Evolutionary conservation across 2,888 invertebrate species (phyloP).

Genomic region (Lithophane semibrunnea): DNA sequence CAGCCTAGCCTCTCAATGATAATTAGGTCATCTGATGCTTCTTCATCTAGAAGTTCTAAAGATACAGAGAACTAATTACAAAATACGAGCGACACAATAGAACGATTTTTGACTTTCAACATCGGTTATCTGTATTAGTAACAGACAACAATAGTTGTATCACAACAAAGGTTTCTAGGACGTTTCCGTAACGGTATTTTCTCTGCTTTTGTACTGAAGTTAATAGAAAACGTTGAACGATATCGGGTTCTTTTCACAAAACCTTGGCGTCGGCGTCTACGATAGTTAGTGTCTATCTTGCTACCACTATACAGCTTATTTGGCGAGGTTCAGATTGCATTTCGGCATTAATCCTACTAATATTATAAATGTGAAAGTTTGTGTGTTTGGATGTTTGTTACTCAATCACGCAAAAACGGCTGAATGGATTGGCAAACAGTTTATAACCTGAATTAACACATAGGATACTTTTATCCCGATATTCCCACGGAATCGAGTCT

Average conservation of each 20-base stretch:
- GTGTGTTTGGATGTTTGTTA: no score
- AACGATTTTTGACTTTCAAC: slow-evolving; percentile 71
- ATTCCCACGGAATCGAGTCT: no score
- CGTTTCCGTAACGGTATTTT: slow-evolving; percentile 84
- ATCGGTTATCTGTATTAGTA: slow-evolving; percentile 77
- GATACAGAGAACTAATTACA: slow-evolving; percentile 45
- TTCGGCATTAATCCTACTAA: slow-evolving; percentile 12
- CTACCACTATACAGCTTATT: slow-evolving; percentile 63
- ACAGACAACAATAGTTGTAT: slow-evolving; percentile 82
- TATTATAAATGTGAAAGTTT: no score
- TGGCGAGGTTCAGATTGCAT: slow-evolving; percentile 39
- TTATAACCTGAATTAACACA: no score
- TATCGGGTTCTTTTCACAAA: slow-evolving; percentile 77
- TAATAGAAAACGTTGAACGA: slow-evolving; percentile 82
- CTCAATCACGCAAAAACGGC: no score
- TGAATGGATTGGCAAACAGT: no score
- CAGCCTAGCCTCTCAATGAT: slow-evolving; percentile 35
- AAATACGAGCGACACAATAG: slow-evolving; percentile 47
- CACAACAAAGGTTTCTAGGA: slow-evolving; percentile 84
- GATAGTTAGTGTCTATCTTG: slow-evolving; percentile 71
- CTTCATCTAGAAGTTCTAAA: slow-evolving; percentile 31
- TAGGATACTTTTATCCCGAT: no score
- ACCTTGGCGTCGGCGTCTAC: slow-evolving; percentile 67
- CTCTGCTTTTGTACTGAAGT: slow-evolving; percentile 81
- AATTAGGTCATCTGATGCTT: slow-evolving; percentile 46